Evolutionary conservation across 2,888 invertebrate species (phyloP).

Genomic region (Leptinotarsa haldemani): DNA sequence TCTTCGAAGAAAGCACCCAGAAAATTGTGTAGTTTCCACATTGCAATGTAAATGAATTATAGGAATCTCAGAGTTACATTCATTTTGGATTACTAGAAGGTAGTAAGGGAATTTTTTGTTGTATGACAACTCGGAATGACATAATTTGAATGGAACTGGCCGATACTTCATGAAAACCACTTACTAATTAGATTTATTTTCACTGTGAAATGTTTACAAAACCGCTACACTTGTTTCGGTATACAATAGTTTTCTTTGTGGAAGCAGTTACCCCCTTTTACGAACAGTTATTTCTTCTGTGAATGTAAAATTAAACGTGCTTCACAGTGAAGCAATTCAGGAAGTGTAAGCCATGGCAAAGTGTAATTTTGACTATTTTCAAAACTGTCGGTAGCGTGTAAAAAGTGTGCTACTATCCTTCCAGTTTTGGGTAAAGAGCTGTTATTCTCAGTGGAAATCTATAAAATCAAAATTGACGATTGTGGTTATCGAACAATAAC

Average conservation of each 20-base stretch:
- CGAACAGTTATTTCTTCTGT: too few species aligned
- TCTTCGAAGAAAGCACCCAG: not conserved
- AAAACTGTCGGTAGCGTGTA: not conserved
- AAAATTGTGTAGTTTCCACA: not conserved
- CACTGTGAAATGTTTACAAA: too few species aligned
- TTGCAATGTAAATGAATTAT: not conserved
- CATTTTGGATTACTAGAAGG: not conserved
- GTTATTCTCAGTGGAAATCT: not conserved
- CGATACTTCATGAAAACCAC: too few species aligned
- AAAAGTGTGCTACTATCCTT: not conserved
- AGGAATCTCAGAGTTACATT: not conserved
- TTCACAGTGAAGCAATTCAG: not conserved
- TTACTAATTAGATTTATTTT: too few species aligned
- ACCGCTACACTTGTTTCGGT: too few species aligned
- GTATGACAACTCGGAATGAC: not conserved
- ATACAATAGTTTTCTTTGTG: not conserved
- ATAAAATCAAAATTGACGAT: not conserved
- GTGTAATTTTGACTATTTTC: not conserved
- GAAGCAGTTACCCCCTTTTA: not conserved
- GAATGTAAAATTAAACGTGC: not conserved
- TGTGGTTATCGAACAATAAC: not conserved
- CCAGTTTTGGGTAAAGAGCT: not conserved
- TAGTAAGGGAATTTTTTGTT: not conserved
- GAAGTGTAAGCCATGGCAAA: not conserved
- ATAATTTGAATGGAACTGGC: too few species aligned